A percentile compares a stretch with the other conserved stretches of the same genome.
These are phyloP conservation scores for Mycalesis mineus DNA, from an alignment of 2,888 invertebrate genomes.

Conservation along the genomic window DNA sequence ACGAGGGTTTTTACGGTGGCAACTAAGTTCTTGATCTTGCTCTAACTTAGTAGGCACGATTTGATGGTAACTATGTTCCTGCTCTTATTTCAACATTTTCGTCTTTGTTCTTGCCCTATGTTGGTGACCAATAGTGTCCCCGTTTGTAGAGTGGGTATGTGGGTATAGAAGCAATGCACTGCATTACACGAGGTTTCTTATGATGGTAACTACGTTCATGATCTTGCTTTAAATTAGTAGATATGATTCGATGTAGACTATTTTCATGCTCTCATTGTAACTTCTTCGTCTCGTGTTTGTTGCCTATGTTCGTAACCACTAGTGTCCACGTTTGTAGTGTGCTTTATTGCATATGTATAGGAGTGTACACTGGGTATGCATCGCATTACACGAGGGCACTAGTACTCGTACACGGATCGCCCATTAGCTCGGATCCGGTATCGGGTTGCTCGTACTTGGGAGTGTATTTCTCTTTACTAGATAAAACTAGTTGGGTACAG, in stretches of 20 bases:
- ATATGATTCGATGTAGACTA: too few species aligned
- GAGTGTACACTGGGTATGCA: slow-evolving; percentile 18
- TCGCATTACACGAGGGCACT: slow-evolving; percentile 32
- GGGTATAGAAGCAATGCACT: slow-evolving; percentile 27
- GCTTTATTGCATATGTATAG: background rate
- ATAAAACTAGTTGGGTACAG: background rate
- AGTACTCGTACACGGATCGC: slow-evolving; percentile 31
- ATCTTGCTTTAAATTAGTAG: too few species aligned
- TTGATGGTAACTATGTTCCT: too few species aligned
- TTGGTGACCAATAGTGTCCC: background rate
- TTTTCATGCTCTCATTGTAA: too few species aligned
- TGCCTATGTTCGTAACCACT: background rate
- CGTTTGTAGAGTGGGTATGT: background rate
- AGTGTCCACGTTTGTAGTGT: background rate
- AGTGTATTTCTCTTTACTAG: slow-evolving; percentile 14
- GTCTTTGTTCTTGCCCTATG: too few species aligned
- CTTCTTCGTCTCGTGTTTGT: too few species aligned
- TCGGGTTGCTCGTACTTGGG: slow-evolving; percentile 26
- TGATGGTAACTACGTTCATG: too few species aligned
- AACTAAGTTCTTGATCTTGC: too few species aligned
- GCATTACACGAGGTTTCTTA: slow-evolving; percentile 29
- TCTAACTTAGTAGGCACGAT: too few species aligned
- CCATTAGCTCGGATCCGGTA: slow-evolving; percentile 40
- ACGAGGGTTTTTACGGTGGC: too few species aligned
- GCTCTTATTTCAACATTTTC: too few species aligned